These are phyloP conservation scores for Scartelaos histophorus DNA, from an alignment of 2,113 vertebrate genomes.

Conservation along the genomic window DNA sequence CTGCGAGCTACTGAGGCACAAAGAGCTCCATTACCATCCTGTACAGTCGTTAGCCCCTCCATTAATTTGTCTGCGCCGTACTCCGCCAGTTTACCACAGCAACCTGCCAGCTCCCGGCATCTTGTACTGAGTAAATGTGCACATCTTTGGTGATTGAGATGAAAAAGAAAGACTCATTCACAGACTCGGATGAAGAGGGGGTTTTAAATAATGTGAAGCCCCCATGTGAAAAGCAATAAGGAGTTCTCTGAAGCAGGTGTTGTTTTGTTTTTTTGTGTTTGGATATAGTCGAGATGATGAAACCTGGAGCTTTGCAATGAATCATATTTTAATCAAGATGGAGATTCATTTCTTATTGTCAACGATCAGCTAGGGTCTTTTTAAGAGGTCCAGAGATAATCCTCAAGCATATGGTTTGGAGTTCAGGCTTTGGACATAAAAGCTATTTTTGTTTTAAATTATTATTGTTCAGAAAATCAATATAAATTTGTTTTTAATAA, in stretches of 20 bases:
- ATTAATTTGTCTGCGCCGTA: slow-evolving; percentile 42
- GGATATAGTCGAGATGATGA: background rate
- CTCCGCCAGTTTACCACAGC: slow-evolving; percentile 40
- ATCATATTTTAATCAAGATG: too few relatives aligned
- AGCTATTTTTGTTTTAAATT: too few relatives aligned
- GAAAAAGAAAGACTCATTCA: slow-evolving; percentile 8
- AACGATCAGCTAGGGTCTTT: too few relatives aligned
- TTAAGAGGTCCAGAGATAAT: too few relatives aligned
- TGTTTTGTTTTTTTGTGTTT: background rate
- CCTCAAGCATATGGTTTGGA: too few relatives aligned
- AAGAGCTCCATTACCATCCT: slow-evolving; percentile 47
- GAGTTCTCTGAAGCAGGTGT: background rate
- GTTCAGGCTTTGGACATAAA: too few relatives aligned
- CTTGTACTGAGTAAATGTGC: slow-evolving; percentile 34
- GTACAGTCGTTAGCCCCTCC: slow-evolving; percentile 25
- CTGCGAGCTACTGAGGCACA: slow-evolving; percentile 38
- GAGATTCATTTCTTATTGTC: too few relatives aligned
- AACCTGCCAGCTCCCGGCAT: slow-evolving; percentile 21
- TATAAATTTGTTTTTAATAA: too few relatives aligned
- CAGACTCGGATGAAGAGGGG: background rate
- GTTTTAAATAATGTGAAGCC: slow-evolving; percentile 13
- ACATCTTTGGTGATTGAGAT: slow-evolving; percentile 20
- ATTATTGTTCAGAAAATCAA: too few relatives aligned
- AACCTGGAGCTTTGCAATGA: background rate
- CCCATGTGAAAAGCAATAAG: slow-evolving; percentile 4